phyloP scores from a whole-genome alignment of 1,140 invertebrate species.

The Drosophila varians region DNA sequence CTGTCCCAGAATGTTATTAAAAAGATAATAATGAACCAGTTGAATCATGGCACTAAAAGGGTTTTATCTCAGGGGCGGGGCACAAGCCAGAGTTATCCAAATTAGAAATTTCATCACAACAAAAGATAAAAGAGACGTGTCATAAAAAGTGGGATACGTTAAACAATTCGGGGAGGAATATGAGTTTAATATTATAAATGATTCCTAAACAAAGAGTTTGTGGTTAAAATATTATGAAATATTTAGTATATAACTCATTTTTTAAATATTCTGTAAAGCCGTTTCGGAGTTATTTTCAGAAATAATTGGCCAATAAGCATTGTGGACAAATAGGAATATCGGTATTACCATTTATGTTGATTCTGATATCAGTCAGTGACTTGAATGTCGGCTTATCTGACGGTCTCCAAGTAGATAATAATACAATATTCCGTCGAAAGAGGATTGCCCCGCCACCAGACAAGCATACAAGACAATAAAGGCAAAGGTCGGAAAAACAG shows the following conservation, averaged over 20 bases:
- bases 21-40: conserved; percentile 58
- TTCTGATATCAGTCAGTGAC: conserved; percentile 32
- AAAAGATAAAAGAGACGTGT: conserved; percentile 1
- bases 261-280: not conserved
- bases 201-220: no score
- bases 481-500: conserved; percentile 30
- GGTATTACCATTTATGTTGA: not conserved
- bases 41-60: conserved; percentile 32
- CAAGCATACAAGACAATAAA: conserved; percentile 40
- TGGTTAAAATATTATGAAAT: no score
- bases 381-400: conserved; percentile 13
- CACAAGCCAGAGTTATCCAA: conserved; percentile 1
- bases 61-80: conserved; percentile 45
- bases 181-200: no score
- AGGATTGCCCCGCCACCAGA: conserved; percentile 19
- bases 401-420: conserved; percentile 15
- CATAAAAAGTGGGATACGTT: not conserved
- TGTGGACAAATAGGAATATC: not conserved
- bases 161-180: no score
- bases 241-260: no score
- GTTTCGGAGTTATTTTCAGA: not conserved
- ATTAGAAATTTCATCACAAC: conserved; percentile 12
- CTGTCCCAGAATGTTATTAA: conserved; percentile 56
- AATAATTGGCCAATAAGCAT: not conserved
- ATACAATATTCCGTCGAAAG: conserved; percentile 31